Percentiles rank a stretch among this genome's conserved stretches.
These are phyloP conservation scores for Piaya cayana DNA, from an alignment of 2,113 vertebrate species.

Conservation along the genomic window DNA sequence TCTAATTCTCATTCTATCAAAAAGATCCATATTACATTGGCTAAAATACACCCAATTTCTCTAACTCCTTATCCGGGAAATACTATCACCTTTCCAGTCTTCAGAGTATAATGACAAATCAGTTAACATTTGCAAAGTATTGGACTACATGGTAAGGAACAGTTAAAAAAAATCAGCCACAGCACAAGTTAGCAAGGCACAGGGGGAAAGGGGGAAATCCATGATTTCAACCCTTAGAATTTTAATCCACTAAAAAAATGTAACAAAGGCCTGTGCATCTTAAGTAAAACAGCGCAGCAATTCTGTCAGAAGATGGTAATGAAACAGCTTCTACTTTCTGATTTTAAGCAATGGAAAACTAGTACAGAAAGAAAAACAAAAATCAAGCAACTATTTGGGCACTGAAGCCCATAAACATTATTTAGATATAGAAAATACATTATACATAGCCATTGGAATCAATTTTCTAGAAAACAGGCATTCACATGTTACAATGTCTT, in stretches of 20 bases:
- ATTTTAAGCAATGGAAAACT: background rate
- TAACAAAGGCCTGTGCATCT: background rate
- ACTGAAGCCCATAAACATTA: background rate
- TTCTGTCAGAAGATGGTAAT: background rate
- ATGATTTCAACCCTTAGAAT: background rate
- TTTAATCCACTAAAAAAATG: background rate
- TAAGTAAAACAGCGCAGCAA: background rate
- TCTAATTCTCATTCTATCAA: background rate
- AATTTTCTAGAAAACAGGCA: background rate
- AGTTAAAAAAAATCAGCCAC: background rate
- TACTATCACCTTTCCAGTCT: background rate
- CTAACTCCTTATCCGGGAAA: background rate
- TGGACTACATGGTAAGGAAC: background rate
- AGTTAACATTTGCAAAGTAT: background rate
- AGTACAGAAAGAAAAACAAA: background rate
- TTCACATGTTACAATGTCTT: too few relatives aligned
- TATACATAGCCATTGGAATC: background rate
- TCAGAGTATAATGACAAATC: background rate
- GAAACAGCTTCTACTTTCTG: background rate
- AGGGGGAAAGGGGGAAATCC: too few relatives aligned
- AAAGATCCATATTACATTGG: fast-evolving
- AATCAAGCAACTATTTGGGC: background rate
- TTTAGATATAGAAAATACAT: background rate
- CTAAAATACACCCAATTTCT: background rate
- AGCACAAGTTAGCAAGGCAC: background rate